Percentiles rank a stretch among this genome's conserved stretches.
These are phyloP conservation scores for Pristionchus pacificus DNA, from an alignment of 1,140 invertebrate species.

Conservation along the genomic window DNA sequence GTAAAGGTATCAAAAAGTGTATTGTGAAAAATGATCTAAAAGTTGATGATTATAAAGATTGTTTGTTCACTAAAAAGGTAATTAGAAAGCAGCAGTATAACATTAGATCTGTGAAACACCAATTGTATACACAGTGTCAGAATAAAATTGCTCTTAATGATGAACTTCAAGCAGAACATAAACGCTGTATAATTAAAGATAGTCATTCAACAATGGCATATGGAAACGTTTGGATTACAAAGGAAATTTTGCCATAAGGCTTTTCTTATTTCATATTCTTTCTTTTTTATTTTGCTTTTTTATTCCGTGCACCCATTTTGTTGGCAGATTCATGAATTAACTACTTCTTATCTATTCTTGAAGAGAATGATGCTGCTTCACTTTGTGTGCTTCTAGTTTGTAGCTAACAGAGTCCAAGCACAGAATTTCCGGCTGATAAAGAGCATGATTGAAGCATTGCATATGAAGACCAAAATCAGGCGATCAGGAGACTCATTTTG, in stretches of 20 bases:
- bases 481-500: slow-evolving; percentile 18
- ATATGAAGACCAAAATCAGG: slow-evolving; percentile 12
- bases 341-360: slow-evolving; percentile 13
- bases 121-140: too few relatives aligned
- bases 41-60: too few relatives aligned
- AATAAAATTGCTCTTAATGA: too few relatives aligned
- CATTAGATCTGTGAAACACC: too few relatives aligned
- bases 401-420: slow-evolving; percentile 10
- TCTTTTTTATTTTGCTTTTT: slow-evolving; percentile 13
- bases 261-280: not conserved
- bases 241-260: slow-evolving; percentile 4
- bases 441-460: slow-evolving; percentile 12
- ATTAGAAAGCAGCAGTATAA: too few relatives aligned
- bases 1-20: too few relatives aligned
- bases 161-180: too few relatives aligned
- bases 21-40: too few relatives aligned
- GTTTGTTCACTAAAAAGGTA: too few relatives aligned
- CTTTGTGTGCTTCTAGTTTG: slow-evolving; percentile 16
- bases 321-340: slow-evolving; percentile 12
- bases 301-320: slow-evolving; percentile 7
- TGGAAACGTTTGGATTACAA: too few relatives aligned
- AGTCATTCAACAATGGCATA: too few relatives aligned
- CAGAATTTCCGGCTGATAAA: not conserved
- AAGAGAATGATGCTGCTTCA: slow-evolving; percentile 17
- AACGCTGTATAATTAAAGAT: too few relatives aligned